Base-by-base conservation (phyloP, 2,797 vertebrate species). In the Odontamblyopus lacepedii region DNA sequence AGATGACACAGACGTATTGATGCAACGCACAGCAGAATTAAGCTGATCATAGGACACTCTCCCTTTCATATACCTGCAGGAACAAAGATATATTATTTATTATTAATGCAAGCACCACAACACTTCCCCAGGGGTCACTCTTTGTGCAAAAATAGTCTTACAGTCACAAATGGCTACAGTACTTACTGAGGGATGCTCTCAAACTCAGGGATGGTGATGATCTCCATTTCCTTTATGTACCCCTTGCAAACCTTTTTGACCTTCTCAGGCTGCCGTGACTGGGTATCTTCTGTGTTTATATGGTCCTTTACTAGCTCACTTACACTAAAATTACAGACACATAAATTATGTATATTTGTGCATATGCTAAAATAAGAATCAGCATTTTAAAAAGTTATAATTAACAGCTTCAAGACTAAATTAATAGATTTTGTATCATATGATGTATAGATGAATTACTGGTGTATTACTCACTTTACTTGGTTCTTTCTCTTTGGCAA, bases 21-120 rank as follows among this genome's bases (percentile, higher is more conserved):
- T 80, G 70, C 88, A 92, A 76, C 92, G 69, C 67, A 98, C 86
- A 0, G 91, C 91, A 6, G 87, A 80, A 19, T 99, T 99, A 16
- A 99, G 84, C 75, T 97, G 95, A 15, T 92, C 92, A 1, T 92
- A 95, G 0, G 93, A 93, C 6, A 96, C 81, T 0, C 96, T 95
- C 12, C 96, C 97, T 80, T 94, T 97, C 96, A 99, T 93, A 82
- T 99, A 99, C 81, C 98, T 99, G 74, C 6, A 53, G 26, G 50
- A 23, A 4, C 13, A 18, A 51, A 67, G n/a, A 18, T 12, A 30
- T 51, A 27, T 30, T 18, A 30, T 60, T 2, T 30, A 13, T 57
- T 59, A 59, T 15, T 55, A 59, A 26, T 29, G 26, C 12, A 29
- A 5, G 12, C 26, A 59, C 23, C 26, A 13, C 56, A 59, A 59